Evolutionary conservation across 2,113 vertebrate genomes (phyloP), one percentile per base, ranked within the genome.

Genomic region (Otus sunia): DNA sequence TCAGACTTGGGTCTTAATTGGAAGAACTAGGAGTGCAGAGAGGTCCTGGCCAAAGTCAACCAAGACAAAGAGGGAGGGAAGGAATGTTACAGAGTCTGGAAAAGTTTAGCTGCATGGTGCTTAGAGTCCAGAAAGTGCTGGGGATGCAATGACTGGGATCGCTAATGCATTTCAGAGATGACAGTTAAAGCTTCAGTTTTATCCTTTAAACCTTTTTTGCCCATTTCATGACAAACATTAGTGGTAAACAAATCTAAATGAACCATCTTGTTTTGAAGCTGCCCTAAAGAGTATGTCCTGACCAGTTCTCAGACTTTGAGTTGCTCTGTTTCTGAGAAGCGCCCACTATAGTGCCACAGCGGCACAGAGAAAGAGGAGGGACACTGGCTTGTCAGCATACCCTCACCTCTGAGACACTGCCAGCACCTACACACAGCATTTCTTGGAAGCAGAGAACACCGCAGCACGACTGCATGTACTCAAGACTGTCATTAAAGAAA

Each of bases 31-130:
- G 76, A 87, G 26, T 37, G 43, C 32, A 55, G 67, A 80, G 58
- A 76, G 19, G 45, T 58, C 19, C 55, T 88, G 82, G 94, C 92
- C 94, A 95, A 96, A 95, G 83, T 93, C 92, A 96, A 83, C 90
- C 66, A 86, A 95, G 77, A 69, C 81, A 79, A 79, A 82, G 76
- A 92, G 43, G 49, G 62, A 97, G 55, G 63, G 67, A 83, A 94
- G 49, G 88, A 90, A 88, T 82, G 77, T 22, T 43, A 80, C 10
- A 77, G 50, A 90, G 73, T 41, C 66, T 96, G 95, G 88, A 94
- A 96, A 96, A 96, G 23, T 45, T 94, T 86, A 86, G 36, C 4
- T 95, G 26, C 18, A 49, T 80, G 50, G 47, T 92, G 34, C 50
- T 88, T 11, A 29, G 59, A 55, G 32, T 62, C 88, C 83, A 92